phyloP scores from a whole-genome alignment of 2,113 vertebrate species.

The mouse (Mus musculus) region DNA sequence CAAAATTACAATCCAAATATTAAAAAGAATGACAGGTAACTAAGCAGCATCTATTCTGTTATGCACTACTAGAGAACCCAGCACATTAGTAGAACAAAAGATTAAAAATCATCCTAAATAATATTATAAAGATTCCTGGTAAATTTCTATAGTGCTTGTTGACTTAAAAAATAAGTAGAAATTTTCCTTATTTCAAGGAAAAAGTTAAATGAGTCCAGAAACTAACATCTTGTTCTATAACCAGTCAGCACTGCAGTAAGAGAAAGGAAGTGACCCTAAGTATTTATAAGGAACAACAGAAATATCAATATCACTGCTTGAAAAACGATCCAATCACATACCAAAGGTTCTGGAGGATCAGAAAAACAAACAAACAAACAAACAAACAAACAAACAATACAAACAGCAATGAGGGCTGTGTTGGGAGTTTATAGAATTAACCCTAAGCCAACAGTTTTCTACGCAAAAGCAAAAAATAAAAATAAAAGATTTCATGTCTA shows the following conservation, averaged over 20 bases:
- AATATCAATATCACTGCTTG: background rate
- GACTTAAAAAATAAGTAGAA: background rate
- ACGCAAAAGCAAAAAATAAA: conserved; percentile 47
- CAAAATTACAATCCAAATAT: background rate
- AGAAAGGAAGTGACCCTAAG: background rate
- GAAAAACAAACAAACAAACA: background rate
- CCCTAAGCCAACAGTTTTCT: background rate
- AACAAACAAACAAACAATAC: background rate
- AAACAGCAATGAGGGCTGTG: background rate
- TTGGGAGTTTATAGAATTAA: background rate
- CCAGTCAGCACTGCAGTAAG: background rate
- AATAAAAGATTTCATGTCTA: background rate
- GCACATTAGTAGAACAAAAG: background rate
- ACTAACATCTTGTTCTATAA: background rate
- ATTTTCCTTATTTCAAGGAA: background rate
- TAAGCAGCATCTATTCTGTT: background rate
- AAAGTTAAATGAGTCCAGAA: background rate
- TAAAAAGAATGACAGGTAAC: background rate
- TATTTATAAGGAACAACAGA: background rate
- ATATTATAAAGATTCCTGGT: background rate
- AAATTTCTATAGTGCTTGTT: background rate
- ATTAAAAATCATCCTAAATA: background rate
- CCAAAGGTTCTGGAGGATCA: conserved; percentile 7
- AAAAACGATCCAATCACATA: background rate
- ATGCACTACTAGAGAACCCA: background rate